phyloP scores from a whole-genome alignment of 2,113 vertebrate genomes.

The Ptyas mucosa region DNA sequence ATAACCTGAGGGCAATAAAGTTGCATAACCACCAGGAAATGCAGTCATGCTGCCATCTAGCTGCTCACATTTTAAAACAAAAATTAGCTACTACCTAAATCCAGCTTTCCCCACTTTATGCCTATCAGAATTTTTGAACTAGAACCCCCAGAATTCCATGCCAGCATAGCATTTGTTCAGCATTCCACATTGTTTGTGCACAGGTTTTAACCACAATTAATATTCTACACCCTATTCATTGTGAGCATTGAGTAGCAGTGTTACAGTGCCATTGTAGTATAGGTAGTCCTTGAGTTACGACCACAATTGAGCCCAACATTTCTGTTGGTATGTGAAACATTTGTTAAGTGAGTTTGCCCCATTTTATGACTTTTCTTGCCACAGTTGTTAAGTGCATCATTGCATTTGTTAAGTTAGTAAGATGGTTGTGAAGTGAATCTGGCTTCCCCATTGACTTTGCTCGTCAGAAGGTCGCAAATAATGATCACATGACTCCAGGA shows the following conservation, averaged over 20 bases:
- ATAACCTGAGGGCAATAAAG: neutral
- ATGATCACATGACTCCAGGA: too few relatives aligned
- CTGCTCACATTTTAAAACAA: neutral
- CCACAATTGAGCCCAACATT: too few relatives aligned
- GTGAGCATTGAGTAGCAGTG: neutral
- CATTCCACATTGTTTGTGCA: neutral
- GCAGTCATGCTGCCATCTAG: constrained; percentile 9
- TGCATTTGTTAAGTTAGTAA: too few relatives aligned
- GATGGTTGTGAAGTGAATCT: too few relatives aligned
- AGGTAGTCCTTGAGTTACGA: too few relatives aligned
- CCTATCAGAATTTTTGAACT: neutral
- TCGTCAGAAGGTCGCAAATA: too few relatives aligned
- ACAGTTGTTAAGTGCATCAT: too few relatives aligned
- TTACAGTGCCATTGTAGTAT: neutral
- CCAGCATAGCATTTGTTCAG: neutral
- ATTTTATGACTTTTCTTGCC: too few relatives aligned
- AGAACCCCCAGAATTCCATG: neutral
- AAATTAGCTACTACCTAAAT: neutral
- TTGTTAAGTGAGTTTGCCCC: too few relatives aligned
- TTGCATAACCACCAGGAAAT: neutral
- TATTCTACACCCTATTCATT: neutral
- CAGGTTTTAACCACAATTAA: neutral
- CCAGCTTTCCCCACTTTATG: neutral
- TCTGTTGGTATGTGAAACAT: too few relatives aligned
- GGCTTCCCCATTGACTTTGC: too few relatives aligned